These are phyloP conservation scores for Pluvialis apricaria DNA, from an alignment of 2,113 vertebrate genomes.

Conservation along the genomic window DNA sequence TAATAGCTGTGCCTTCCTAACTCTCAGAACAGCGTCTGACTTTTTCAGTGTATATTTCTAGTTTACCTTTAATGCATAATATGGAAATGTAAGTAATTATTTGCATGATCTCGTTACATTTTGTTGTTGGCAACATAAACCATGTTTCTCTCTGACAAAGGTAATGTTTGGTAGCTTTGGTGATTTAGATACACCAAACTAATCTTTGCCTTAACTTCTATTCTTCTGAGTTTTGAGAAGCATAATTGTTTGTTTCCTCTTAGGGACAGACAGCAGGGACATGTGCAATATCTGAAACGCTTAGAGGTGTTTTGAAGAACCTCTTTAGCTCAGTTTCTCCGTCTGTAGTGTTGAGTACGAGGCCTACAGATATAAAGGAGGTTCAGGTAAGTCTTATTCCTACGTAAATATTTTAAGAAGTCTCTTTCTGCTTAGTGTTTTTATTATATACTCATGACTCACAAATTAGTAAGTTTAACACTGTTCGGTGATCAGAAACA, in stretches of 20 bases:
- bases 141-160: background rate
- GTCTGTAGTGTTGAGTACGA: conserved; percentile 81
- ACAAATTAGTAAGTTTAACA: background rate
- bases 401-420: background rate
- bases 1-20: background rate
- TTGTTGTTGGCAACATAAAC: background rate
- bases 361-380: conserved; percentile 73
- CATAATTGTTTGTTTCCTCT: background rate
- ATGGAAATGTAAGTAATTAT: background rate
- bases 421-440: background rate
- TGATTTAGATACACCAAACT: background rate
- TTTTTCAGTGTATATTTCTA: background rate
- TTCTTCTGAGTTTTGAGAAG: background rate
- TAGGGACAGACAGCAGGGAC: conserved; percentile 62
- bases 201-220: background rate
- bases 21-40: background rate
- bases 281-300: conserved; percentile 31
- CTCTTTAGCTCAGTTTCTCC: conserved; percentile 79
- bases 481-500: background rate
- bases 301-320: conserved; percentile 76
- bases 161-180: background rate
- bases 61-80: background rate
- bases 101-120: background rate
- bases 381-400: conserved; percentile 73
- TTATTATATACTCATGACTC: background rate